Base-by-base conservation (phyloP, 2,888 invertebrate species). In the Chloromyia formosa region DNA sequence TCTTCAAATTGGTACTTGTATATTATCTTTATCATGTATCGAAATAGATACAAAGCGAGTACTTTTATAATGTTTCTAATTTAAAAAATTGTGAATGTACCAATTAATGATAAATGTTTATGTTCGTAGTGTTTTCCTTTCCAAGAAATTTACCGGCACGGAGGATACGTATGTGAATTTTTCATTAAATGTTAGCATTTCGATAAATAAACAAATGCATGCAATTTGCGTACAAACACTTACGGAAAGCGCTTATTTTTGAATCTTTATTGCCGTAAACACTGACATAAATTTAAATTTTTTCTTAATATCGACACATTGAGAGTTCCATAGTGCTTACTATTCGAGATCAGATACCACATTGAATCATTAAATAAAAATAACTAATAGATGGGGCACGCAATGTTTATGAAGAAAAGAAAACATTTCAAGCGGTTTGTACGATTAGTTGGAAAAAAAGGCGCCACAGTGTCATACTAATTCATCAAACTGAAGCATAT, bases 201-300 rank as follows among this genome's bases (percentile, higher is more conserved):
- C 10, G 18, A 56, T 18, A 56, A 56, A 56, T 56, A 56, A 56
- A 56, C 56, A 56, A 16, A 56, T 14, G 22, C 60, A 60, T 23
- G 60, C 23, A 60, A 9, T 56, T 9, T 22, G 20, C 23, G 14
- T 14, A 23, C 23, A 60, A 60, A 60, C 23, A 60, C 23, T 23
- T 18, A 58, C 20, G 18, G 20, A 18, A 20, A 18, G 58, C 20
- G n/a, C 20, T 18, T 60, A 23, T 23, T 60, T 23, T 60, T 60
- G 23, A 60, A 60, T 16, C 18, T 56, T 56, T 4, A 20, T 60
- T 60, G 14, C 23, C 20, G 23, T 60, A 60, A 60, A 60, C 60
- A 60, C 23, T 23, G 23, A 60, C 23, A 56, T 20, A 20, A 20
- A 56, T 56, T 16, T 16, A 56, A 60, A n/a, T n/a, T 56, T 35